Evolutionary conservation across 2,888 invertebrate species (phyloP).

Genomic region (Cheilosia scutellata): DNA sequence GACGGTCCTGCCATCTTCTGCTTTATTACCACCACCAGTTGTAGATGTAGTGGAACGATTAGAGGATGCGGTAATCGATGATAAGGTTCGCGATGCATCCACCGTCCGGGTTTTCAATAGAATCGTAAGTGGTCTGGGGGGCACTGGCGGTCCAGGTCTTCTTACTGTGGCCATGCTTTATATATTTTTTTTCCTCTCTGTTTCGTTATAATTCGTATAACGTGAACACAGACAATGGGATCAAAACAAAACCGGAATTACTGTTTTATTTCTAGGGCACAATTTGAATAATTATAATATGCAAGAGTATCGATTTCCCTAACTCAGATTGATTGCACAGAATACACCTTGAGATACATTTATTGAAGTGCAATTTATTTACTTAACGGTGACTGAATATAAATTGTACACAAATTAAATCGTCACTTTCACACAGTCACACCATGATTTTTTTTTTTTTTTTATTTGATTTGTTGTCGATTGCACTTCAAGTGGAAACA

Average conservation of each 20-base stretch:
- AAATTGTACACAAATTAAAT: neutral
- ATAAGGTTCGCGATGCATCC: conserved; percentile 71
- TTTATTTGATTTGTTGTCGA: conserved; percentile 1
- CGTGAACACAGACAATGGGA: conserved; percentile 32
- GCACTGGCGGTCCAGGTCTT: conserved; percentile 90
- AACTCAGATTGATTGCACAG: conserved; percentile 31
- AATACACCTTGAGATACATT: conserved; percentile 18
- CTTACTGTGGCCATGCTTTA: conserved; percentile 85
- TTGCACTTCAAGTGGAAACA: conserved; percentile 13
- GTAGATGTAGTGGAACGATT: conserved; percentile 64
- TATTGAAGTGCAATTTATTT: conserved; percentile 13
- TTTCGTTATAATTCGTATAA: conserved; percentile 27
- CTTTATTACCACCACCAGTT: conserved; percentile 20
- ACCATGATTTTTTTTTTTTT: conserved; percentile 7
- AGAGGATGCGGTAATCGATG: conserved; percentile 72
- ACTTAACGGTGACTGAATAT: conserved; percentile 8
- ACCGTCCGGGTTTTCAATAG: conserved; percentile 87
- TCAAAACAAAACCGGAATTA: conserved; percentile 41
- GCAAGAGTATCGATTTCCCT: conserved; percentile 63
- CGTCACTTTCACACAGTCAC: conserved; percentile 28
- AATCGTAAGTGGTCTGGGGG: conserved; percentile 91
- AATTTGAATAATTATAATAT: conserved; percentile 65
- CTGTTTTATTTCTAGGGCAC: conserved; percentile 62
- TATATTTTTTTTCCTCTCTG: conserved; percentile 25
- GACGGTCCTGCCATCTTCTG: conserved; percentile 83